Evolutionary conservation across 2,797 vertebrate species (phyloP).

Genomic region (Syncerus caffer): DNA sequence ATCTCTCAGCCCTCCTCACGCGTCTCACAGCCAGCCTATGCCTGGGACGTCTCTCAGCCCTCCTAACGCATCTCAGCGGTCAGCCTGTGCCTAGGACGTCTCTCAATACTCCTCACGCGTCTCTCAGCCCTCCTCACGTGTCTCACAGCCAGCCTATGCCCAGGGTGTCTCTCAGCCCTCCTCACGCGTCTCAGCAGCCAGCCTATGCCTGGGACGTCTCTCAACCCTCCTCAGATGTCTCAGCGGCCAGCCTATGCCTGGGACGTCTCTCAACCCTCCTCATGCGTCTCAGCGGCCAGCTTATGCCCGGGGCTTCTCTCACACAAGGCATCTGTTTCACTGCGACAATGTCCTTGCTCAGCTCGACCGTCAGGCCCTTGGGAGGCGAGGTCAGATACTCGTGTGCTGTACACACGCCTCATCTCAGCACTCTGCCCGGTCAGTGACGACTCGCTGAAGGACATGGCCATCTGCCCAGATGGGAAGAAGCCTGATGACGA

Average conservation of each 20-base stretch:
- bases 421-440: not conserved
- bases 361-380: not conserved
- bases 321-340: not conserved
- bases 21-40: no score
- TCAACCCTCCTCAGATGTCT: no score
- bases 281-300: fast-evolving
- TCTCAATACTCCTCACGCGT: not conserved
- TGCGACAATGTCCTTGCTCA: not conserved
- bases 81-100: fast-evolving
- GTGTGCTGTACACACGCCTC: not conserved
- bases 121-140: fast-evolving
- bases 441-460: not conserved
- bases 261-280: not conserved
- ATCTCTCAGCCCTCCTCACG: no score
- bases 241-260: fast-evolving
- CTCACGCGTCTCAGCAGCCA: no score
- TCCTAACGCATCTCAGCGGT: no score
- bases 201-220: no score
- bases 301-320: fast-evolving
- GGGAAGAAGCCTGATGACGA: not conserved
- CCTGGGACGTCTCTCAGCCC: fast-evolving
- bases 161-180: no score
- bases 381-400: not conserved
- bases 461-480: not conserved
- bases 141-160: no score